Conservation (phyloP, 2,888 invertebrate species). For the Drosophila pullipes region DNA sequence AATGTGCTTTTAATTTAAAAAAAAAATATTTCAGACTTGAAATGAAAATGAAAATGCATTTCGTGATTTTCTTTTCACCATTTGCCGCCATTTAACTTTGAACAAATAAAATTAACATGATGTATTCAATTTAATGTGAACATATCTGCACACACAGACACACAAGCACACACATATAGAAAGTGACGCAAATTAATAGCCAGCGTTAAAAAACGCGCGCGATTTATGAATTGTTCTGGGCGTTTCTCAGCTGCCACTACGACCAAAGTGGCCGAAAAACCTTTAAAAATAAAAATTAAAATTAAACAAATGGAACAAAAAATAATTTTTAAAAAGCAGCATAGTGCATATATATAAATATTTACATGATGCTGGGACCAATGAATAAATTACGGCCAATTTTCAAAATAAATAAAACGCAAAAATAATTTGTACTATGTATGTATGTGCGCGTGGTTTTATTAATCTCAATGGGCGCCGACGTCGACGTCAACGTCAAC, state of each 20-base stretch:
- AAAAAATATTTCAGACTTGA: slow-evolving; percentile 57
- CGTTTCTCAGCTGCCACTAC: slow-evolving; percentile 23
- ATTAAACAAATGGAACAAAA: background rate
- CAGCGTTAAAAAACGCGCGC: slow-evolving; percentile 44
- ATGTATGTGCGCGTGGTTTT: slow-evolving; percentile 51
- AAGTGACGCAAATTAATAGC: slow-evolving; percentile 28
- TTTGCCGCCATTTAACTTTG: slow-evolving; percentile 71
- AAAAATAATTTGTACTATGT: slow-evolving; percentile 70
- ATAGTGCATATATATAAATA: slow-evolving; percentile 78
- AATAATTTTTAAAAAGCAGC: slow-evolving; percentile 29
- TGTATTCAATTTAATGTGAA: slow-evolving; percentile 70
- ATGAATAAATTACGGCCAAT: slow-evolving; percentile 78
- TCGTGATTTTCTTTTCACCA: slow-evolving; percentile 43
- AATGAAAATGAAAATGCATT: slow-evolving; percentile 62
- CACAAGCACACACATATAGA: slow-evolving; percentile 2
- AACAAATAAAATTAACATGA: slow-evolving; percentile 75
- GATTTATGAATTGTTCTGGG: slow-evolving; percentile 37
- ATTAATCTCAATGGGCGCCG: slow-evolving; percentile 41
- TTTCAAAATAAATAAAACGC: slow-evolving; percentile 78
- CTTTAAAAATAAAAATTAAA: background rate
- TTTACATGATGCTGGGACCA: slow-evolving; percentile 72
- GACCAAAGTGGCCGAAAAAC: slow-evolving; percentile 33
- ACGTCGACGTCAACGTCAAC: slow-evolving; percentile 1
- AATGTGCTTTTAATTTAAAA: slow-evolving; percentile 72
- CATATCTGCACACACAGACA: slow-evolving; percentile 24